Base-by-base conservation (phyloP, 2,888 invertebrate genomes). In the Phytoseiulus persimilis region DNA sequence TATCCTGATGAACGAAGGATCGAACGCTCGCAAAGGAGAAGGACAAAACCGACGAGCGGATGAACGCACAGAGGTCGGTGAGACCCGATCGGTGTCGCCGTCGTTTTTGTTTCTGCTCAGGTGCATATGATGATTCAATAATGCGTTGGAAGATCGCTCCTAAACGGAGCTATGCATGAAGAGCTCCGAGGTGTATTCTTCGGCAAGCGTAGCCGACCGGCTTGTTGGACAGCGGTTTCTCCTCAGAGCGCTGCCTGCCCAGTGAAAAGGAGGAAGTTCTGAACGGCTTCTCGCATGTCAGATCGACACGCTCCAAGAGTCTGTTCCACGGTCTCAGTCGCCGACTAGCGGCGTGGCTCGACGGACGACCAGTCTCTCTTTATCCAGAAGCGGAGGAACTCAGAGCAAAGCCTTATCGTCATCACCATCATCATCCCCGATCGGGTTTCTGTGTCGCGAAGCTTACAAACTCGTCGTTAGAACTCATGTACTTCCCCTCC, bases 281-380 rank as follows among this genome's bases (percentile, higher is more conserved):
- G 65, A 65, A 65, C 65, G 65, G 65, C 65, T 65, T 65, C 18
- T 65, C 65, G 65, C 65, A 65, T 65, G 65, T 65, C 65, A 65
- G 28, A 65, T 18, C 65, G 65, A 65, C 65, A 65, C 65, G 65
- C 65, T 65, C 65, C 65, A 65, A 28, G 65, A 65, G 65, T 65
- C 65, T 65, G 65, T 65, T 65, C 65, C 65, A 65, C 65, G 65
- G 65, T 65, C 65, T 65, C 65, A 65, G 65, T 65, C 65, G 65
- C 39, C 39, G 39, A 9, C 39, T 39, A 39, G 65, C 65, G 65
- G 65, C 65, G 5, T 65, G 65, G 28, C 65, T 65, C 65, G 65
- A 65, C 28, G 65, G 65, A 65, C 65, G 65, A 11, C 65, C 65
- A 65, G 65, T 65, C 65, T 65, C 65, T 65, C 65, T 65, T 65